Evolutionary conservation across 2,888 invertebrate species (phyloP).

Genomic region (Entomobrya proxima): DNA sequence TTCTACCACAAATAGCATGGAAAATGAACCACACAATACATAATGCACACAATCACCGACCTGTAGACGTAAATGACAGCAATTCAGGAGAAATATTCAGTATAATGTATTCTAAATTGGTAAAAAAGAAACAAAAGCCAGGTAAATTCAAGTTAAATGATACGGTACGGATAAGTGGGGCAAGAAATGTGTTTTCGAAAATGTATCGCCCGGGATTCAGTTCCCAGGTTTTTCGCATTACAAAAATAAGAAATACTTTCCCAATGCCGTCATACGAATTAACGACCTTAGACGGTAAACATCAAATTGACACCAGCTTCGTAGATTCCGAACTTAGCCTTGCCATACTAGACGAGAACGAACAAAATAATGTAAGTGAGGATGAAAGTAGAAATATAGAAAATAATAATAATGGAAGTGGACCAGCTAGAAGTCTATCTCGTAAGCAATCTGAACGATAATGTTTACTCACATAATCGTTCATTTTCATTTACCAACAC

Average conservation of each 20-base stretch:
- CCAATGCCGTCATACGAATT: too few species aligned
- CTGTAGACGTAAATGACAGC: neutral
- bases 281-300: too few species aligned
- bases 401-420: too few species aligned
- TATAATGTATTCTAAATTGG: neutral
- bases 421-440: too few species aligned
- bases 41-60: neutral
- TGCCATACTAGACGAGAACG: too few species aligned
- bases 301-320: too few species aligned
- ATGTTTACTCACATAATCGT: too few species aligned
- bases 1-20: neutral
- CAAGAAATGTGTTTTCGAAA: neutral
- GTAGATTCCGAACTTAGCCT: too few species aligned
- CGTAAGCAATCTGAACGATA: too few species aligned
- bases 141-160: neutral
- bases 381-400: too few species aligned
- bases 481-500: too few species aligned
- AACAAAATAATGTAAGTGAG: too few species aligned
- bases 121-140: neutral
- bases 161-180: neutral
- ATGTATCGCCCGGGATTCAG: neutral
- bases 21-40: neutral
- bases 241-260: neutral
- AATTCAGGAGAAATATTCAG: neutral
- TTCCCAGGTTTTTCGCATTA: neutral